Base-by-base conservation (phyloP, 2,113 vertebrate genomes). In the human region DNA sequence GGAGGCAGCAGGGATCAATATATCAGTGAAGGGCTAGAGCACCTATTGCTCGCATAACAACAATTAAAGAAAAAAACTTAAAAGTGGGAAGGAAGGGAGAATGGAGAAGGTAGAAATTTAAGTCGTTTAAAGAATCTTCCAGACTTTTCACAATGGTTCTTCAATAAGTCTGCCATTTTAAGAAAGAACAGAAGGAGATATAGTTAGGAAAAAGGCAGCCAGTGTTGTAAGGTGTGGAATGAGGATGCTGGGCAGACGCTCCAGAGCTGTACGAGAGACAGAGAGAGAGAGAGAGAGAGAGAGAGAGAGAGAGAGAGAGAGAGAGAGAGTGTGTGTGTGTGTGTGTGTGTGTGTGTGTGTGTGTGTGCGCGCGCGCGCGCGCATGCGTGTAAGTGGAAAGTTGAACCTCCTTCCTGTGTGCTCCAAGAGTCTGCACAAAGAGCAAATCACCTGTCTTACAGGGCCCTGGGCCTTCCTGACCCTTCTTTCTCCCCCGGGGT, bases 361-460 rank as follows among this genome's bases (percentile, higher is more conserved):
- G 23, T 13, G 8, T 35, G 16, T 17, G 11, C 16, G 11, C 0
- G 38, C 43, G 17, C 10, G 43, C 30, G 10, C 10, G 8, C 14
- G 14, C 8, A 4, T 7, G 0, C 3, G 7, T 48, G 3, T 66
- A 5, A 16, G 32, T 6, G 1, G 8, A 38, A 72, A 52, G 61
- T 13, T 55, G 23, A 90, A 11, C 30, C 32, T 66, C 48, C 55
- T 68, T 43, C 61, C 68, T 32, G 8, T 23, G 18, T 18, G 1
- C 45, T 61, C 87, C 27, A 22, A 48, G 14, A 59, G 64, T 61
- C 66, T 55, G n/a, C 25, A 73, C 35, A 68, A 75, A 86, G 32
- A 38, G 50, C 30, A 78, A 84, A 73, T 80, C 35, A 68, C 20
- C 50, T 30, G 66, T 79, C 89, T 83, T 23, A 32, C 5, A 66